Evolutionary conservation across 2,113 vertebrate species (phyloP), one percentile per base, ranked within the genome.

Genomic region (Sciurus niger): DNA sequence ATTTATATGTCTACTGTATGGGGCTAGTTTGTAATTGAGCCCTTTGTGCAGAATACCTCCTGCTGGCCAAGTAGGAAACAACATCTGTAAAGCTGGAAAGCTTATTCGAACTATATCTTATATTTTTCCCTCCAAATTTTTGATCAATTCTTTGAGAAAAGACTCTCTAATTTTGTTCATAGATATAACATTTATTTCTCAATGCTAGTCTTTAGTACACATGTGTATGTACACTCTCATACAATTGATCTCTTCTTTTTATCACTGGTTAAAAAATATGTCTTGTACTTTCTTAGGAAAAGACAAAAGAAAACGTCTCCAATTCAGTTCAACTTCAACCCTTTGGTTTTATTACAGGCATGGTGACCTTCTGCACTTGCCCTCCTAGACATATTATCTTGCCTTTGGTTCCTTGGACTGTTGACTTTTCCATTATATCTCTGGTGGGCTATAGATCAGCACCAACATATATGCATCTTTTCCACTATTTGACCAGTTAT

Each of bases 41-140:
- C 10, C 68, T 84, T 76, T 73, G 83, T 2, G 0, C 8, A 55
- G 65, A 3, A 0, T 58, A 74, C 93, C 83, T 87, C 92, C 96
- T 96, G 51, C 80, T 92, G 97, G 80, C 22, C 67, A 95, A 51
- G 82, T 34, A 4, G 8, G 40, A 93, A 97, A 95, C 30, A 43
- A 48, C 84, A 84, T 68, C 79, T 63, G 78, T 77, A 76, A 91
- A 88, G 17, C 25, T 14, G 5, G 22, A 48, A 79, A 37, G 9
- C 6, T 20, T 76, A n/a, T 37, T 84, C 72, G 67, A 51, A 80
- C 20, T 12, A 14, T 16, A 46, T 16, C 0, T 2, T 5, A 6
- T 16, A 4, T 12, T 37, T 84, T 78, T 79, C 12, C 24, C 18
- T 63, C 16, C 6, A 73, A 76, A 96, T 58, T 63, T 58, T 63